Percentiles rank a stretch among this genome's conserved stretches.
phyloP scores from a whole-genome alignment of 1,140 invertebrate species.

The Heterodera schachtii region DNA sequence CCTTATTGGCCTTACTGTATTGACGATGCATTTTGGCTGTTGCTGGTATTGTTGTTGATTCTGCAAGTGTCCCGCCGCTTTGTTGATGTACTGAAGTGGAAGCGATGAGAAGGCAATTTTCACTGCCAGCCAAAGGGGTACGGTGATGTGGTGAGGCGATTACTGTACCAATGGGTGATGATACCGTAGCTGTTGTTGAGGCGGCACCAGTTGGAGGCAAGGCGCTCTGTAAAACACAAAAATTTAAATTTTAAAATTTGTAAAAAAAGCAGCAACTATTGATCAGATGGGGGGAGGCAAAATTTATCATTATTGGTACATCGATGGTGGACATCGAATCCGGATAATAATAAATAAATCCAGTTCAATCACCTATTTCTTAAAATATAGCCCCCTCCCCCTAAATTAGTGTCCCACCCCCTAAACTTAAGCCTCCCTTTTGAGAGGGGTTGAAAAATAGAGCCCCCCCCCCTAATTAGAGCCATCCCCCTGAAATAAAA shows the following conservation, averaged over 20 bases:
- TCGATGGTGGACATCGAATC: no score
- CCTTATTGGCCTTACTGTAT: conserved; percentile 3
- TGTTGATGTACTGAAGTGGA: background rate
- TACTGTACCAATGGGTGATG: conserved; percentile 10
- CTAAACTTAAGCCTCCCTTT: no score
- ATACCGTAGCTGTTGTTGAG: background rate
- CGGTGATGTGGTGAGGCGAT: background rate
- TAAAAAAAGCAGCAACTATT: no score
- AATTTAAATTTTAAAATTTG: background rate
- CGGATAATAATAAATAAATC: no score
- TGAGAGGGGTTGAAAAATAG: no score
- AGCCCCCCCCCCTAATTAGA: no score
- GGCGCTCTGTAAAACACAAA: background rate
- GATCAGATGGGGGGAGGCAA: no score
- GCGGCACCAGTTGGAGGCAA: conserved; percentile 2
- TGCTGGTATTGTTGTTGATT: conserved; percentile 18
- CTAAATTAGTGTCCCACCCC: no score
- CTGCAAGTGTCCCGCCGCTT: conserved; percentile 2
- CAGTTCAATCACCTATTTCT: no score
- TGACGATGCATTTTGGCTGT: conserved; percentile 26
- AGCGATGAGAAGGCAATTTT: conserved; percentile 19
- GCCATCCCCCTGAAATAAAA: no score
- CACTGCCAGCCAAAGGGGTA: conserved; percentile 12
- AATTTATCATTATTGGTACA: no score
- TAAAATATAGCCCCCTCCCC: no score